These are phyloP conservation scores for Leptopilina myrica DNA, from an alignment of 2,888 invertebrate species.

Conservation along the genomic window DNA sequence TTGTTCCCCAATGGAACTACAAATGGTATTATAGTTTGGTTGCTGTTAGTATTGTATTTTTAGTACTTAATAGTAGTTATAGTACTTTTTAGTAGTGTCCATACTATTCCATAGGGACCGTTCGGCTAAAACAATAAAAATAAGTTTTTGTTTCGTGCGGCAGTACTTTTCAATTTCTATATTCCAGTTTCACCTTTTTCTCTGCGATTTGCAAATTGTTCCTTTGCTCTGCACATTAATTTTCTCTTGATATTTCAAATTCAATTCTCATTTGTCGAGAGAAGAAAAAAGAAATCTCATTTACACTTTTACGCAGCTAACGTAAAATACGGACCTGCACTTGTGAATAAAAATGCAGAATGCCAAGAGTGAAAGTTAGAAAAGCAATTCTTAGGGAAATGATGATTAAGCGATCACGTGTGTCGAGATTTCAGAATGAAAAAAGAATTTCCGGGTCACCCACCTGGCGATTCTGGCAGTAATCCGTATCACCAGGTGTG, in stretches of 20 bases:
- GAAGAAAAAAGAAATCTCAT: neutral
- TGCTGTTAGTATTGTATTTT: too few relatives aligned
- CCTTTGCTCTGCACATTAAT: too few relatives aligned
- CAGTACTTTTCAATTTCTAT: neutral
- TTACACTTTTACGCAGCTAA: neutral
- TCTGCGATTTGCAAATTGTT: neutral
- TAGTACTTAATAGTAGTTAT: too few relatives aligned
- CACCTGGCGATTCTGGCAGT: neutral
- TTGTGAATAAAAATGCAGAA: slow-evolving; percentile 26
- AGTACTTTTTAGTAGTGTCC: too few relatives aligned
- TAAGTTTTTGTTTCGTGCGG: too few relatives aligned
- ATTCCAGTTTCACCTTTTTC: too few relatives aligned
- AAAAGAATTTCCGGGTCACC: neutral
- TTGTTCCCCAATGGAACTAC: too few relatives aligned
- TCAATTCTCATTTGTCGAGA: neutral
- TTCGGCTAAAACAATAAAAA: too few relatives aligned
- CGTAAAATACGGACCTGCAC: neutral
- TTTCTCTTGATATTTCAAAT: neutral
- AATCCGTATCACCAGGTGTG: neutral
- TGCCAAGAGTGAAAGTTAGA: slow-evolving; percentile 48
- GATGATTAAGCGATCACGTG: slow-evolving; percentile 28
- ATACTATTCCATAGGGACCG: too few relatives aligned
- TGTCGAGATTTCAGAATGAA: neutral
- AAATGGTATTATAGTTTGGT: too few relatives aligned
- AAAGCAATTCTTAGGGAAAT: slow-evolving; percentile 52